Conservation (phyloP, 2,888 invertebrate species). For the Drosophila percnosoma region DNA sequence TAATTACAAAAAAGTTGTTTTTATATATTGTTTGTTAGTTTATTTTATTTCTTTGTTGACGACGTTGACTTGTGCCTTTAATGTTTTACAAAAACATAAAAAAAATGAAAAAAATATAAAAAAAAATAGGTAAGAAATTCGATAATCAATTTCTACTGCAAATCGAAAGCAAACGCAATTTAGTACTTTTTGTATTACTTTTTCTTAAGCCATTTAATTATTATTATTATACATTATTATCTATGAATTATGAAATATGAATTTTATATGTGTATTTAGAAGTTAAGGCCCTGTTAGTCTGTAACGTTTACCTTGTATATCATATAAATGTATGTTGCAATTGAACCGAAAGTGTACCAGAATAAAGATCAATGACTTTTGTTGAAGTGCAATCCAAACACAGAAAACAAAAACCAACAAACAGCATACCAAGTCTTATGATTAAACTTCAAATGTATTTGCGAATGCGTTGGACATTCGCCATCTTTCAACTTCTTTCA, state of each 20-base stretch:
- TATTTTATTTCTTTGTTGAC: conserved; percentile 79
- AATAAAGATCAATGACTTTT: conserved; percentile 84
- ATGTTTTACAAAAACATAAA: conserved; percentile 64
- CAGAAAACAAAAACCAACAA: conserved; percentile 65
- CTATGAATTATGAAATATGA: conserved; percentile 66
- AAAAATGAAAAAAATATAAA: conserved; percentile 21
- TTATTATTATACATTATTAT: conserved; percentile 48
- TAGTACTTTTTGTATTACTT: conserved; percentile 74
- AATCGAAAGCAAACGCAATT: conserved; percentile 47
- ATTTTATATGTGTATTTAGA: conserved; percentile 78
- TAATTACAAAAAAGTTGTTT: conserved; percentile 48
- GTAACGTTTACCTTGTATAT: conserved; percentile 70
- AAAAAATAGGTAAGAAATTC: conserved; percentile 37
- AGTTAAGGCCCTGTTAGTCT: conserved; percentile 68
- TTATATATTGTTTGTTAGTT: conserved; percentile 51
- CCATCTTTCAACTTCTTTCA: conserved; percentile 44
- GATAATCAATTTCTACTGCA: conserved; percentile 48
- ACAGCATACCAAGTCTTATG: conserved; percentile 58
- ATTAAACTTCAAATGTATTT: conserved; percentile 36
- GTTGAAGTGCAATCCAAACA: conserved; percentile 74
- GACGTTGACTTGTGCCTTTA: conserved; percentile 86
- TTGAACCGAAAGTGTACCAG: conserved; percentile 78
- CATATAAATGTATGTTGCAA: conserved; percentile 77
- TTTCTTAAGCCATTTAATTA: conserved; percentile 77
- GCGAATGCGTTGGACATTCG: conserved; percentile 24